Conservation (phyloP, 1,140 invertebrate species). For the Pseudobourletiella spinata region DNA sequence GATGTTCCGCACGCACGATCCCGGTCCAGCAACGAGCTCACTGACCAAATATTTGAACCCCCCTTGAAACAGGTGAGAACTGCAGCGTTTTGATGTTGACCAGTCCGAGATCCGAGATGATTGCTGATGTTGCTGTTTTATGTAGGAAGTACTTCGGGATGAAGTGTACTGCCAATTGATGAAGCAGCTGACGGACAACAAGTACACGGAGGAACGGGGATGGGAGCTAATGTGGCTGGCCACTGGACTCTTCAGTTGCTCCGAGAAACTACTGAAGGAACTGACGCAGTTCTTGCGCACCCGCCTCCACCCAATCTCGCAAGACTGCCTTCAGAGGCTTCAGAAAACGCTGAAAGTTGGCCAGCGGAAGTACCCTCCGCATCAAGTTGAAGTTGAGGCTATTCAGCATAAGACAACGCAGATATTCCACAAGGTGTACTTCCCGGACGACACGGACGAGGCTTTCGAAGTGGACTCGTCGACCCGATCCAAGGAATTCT, state of each 20-base stretch:
- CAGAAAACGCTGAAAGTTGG: slow-evolving; percentile 91
- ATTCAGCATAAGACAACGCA: slow-evolving; percentile 99
- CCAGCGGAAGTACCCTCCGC: slow-evolving; percentile 94
- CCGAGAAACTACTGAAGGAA: slow-evolving; percentile 51
- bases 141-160: slow-evolving; percentile 84
- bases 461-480: slow-evolving; percentile 98
- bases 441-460: slow-evolving; percentile 97
- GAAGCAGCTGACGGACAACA: slow-evolving; percentile 97
- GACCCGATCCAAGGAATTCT: slow-evolving; percentile 96
- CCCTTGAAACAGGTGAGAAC: slow-evolving; percentile 88
- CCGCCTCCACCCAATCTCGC: slow-evolving; percentile 85
- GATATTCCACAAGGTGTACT: slow-evolving; percentile 99
- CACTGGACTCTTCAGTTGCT: slow-evolving; percentile 76
- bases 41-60: slow-evolving; percentile 95
- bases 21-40: slow-evolving; percentile 88
- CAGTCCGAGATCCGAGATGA: no score
- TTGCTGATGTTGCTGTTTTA: neutral
- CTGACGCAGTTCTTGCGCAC: slow-evolving; percentile 86
- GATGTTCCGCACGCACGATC: slow-evolving; percentile 88
- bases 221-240: slow-evolving; percentile 99
- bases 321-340: slow-evolving; percentile 83
- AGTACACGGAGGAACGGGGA: slow-evolving; percentile 88
- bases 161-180: slow-evolving; percentile 98
- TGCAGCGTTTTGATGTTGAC: no score
- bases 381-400: slow-evolving; percentile 98